Evolutionary conservation across 2,888 invertebrate genomes (phyloP).

Genomic region (Calliopum simillimum): DNA sequence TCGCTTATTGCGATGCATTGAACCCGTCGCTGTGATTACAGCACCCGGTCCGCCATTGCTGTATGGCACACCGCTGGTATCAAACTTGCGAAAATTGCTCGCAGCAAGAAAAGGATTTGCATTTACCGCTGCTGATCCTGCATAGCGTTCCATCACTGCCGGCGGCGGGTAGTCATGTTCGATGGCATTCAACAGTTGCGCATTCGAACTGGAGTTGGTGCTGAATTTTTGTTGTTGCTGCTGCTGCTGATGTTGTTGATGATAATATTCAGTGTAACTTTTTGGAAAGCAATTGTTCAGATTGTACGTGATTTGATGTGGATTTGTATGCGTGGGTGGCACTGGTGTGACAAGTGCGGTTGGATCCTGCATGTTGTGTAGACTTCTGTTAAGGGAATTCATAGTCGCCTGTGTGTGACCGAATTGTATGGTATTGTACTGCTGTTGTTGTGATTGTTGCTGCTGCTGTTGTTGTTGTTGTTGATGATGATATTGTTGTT

Average conservation of each 20-base stretch:
- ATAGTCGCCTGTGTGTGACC: constrained; percentile 46
- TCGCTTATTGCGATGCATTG: constrained; percentile 55
- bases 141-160: background rate
- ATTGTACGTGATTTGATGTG: constrained; percentile 61
- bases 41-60: constrained; percentile 41
- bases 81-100: constrained; percentile 62
- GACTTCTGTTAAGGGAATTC: constrained; percentile 46
- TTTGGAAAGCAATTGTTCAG: constrained; percentile 65
- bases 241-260: constrained; percentile 57
- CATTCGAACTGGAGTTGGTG: constrained; percentile 47
- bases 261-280: constrained; percentile 65
- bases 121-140: constrained; percentile 37
- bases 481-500: constrained; percentile 60
- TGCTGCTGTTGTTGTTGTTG: constrained; percentile 66
- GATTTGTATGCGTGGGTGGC: constrained; percentile 25
- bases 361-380: constrained; percentile 43
- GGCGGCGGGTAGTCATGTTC: constrained; percentile 59
- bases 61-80: constrained; percentile 43
- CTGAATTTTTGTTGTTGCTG: constrained; percentile 39
- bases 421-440: constrained; percentile 64
- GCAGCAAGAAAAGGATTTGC: constrained; percentile 64
- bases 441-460: constrained; percentile 58
- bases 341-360: constrained; percentile 26
- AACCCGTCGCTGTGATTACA: constrained; percentile 42
- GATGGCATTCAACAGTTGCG: constrained; percentile 57